These are phyloP conservation scores for Platycheirus albimanus DNA, from an alignment of 2,888 invertebrate genomes.

Conservation along the genomic window DNA sequence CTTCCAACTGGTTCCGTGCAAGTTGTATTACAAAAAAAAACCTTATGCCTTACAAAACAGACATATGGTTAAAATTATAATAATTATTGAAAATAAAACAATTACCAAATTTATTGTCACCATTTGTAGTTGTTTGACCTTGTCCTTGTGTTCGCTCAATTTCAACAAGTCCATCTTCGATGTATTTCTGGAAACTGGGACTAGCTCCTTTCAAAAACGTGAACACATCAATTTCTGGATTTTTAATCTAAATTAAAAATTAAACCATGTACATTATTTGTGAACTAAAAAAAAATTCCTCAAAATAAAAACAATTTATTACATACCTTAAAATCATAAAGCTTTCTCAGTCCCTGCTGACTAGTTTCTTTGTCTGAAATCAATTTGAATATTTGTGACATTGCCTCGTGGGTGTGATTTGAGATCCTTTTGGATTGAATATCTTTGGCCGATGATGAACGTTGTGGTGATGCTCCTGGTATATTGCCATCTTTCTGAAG, in stretches of 20 bases:
- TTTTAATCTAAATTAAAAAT: slow-evolving; percentile 77
- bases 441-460: slow-evolving; percentile 80
- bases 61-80: too few relatives aligned
- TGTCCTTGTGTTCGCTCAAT: slow-evolving; percentile 78
- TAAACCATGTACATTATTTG: neutral
- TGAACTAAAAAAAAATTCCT: neutral
- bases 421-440: slow-evolving; percentile 85
- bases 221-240: slow-evolving; percentile 82
- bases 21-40: too few relatives aligned
- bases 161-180: slow-evolving; percentile 82
- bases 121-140: slow-evolving; percentile 63
- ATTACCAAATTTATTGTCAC: slow-evolving; percentile 76
- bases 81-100: neutral
- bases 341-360: slow-evolving; percentile 87
- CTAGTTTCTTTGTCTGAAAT: slow-evolving; percentile 95
- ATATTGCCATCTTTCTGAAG: slow-evolving; percentile 84
- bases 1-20: too few relatives aligned
- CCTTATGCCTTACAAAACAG: too few relatives aligned
- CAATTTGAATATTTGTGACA: slow-evolving; percentile 94
- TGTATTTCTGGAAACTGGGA: slow-evolving; percentile 82
- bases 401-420: slow-evolving; percentile 91
- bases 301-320: neutral
- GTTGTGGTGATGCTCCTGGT: slow-evolving; percentile 80
- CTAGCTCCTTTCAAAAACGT: slow-evolving; percentile 82
- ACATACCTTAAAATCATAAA: slow-evolving; percentile 82